Conservation (phyloP, 2,797 vertebrate species). For the Gymnoscopelus braueri region DNA sequence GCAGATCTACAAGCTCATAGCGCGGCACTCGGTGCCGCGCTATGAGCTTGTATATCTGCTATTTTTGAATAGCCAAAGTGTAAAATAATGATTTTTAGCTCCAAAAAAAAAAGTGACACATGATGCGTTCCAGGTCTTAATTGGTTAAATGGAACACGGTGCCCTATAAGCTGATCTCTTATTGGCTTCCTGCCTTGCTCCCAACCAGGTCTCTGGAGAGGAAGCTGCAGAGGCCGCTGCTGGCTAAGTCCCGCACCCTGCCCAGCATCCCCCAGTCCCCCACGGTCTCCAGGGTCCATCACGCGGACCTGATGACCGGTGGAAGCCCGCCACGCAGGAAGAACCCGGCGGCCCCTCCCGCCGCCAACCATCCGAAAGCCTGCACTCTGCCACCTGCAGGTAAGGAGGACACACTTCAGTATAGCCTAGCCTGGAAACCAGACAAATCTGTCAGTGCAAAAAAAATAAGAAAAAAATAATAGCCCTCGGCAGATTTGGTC, state of each 20-base stretch:
- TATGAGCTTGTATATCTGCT: too few species aligned
- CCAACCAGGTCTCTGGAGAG: slow-evolving; percentile 87
- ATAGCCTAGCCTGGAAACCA: too few species aligned
- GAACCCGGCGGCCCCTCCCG: slow-evolving; percentile 41
- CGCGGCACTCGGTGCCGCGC: too few species aligned
- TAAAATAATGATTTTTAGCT: too few species aligned
- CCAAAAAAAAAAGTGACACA: too few species aligned
- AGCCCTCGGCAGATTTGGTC: too few species aligned
- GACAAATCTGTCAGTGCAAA: too few species aligned
- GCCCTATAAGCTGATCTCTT: neutral
- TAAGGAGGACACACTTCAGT: slow-evolving; percentile 53
- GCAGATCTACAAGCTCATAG: too few species aligned
- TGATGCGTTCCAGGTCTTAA: too few species aligned
- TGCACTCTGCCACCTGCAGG: slow-evolving; percentile 89
- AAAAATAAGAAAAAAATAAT: too few species aligned
- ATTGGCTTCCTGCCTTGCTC: neutral
- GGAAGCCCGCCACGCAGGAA: slow-evolving; percentile 73
- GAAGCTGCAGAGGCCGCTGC: slow-evolving; percentile 86
- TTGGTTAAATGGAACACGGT: too few species aligned
- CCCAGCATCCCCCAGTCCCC: slow-evolving; percentile 95
- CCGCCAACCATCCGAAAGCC: slow-evolving; percentile 73
- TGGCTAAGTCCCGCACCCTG: slow-evolving; percentile 90
- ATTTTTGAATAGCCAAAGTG: too few species aligned
- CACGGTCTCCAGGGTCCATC: slow-evolving; percentile 82
- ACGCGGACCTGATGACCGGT: slow-evolving; percentile 72